Base-by-base conservation (phyloP, 2,888 invertebrate genomes). In the Noctua pronuba region DNA sequence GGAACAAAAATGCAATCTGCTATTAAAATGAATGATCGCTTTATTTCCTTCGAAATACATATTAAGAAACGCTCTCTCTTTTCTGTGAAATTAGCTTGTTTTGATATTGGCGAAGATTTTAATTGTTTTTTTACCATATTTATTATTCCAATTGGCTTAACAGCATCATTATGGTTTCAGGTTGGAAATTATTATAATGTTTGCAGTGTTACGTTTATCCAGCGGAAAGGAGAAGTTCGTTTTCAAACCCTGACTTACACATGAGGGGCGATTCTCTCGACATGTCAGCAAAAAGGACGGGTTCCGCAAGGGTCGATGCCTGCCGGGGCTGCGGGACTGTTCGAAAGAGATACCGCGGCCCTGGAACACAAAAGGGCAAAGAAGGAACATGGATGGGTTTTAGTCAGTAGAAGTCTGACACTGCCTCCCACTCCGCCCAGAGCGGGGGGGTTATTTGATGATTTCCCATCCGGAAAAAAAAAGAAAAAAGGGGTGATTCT, bases 1-100 rank as follows among this genome's bases (percentile, higher is more conserved):
- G 71, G 84, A 75, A 85, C 82, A 85, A 89, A 90, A 90, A 90
- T 87, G 82, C 79, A 85, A 82, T 85, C 78, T 83, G 84, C 90
- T 92, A 93, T 93, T 94, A 92, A 92, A 92, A 92, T 83, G 87
- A 90, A 90, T 92, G 92, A 93, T 92, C 72, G 84, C 84, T 86
- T 86, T 79, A 73, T 93, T 93, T 92, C 88, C 89, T 89, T 88
- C 79, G 85, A 86, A 87, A 88, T 87, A 49, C 21, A 21, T 49
- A 88, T 85, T 77, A 84, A 83, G 31, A 79, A 83, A 64, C 70
- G 65, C 77, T 85, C 81, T 85, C 81, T 81, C 81, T 86, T 78
- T 82, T 79, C 60, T 44, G 31, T 67, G 21, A 68, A 72, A 68
- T 72, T 62, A 65, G 67, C 18, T 72, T 24, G 71, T 44, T 75